Percentiles rank a stretch among this genome's conserved stretches.
phyloP scores from a whole-genome alignment of 1,140 invertebrate genomes.

The Caenorhabditis remanei region DNA sequence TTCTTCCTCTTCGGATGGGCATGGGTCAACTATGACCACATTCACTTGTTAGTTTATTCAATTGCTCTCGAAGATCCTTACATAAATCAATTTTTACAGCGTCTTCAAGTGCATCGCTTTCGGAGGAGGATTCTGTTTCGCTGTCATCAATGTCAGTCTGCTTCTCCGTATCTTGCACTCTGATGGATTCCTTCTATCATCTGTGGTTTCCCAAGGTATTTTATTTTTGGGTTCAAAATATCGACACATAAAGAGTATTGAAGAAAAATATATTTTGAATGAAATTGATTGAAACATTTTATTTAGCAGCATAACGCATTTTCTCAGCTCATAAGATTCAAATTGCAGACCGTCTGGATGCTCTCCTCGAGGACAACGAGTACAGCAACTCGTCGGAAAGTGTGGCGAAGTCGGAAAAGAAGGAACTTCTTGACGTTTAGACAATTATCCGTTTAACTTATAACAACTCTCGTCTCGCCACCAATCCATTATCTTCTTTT shows the following conservation, averaged over 20 bases:
- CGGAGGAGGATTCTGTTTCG: slow-evolving; percentile 60
- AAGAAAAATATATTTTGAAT: background rate
- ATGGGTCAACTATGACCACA: slow-evolving; percentile 61
- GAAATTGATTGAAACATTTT: no score
- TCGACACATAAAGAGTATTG: background rate
- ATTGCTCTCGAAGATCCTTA: no score
- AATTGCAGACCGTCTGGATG: slow-evolving; percentile 34
- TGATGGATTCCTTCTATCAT: slow-evolving; percentile 46
- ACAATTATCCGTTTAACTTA: background rate
- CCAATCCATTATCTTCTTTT: background rate
- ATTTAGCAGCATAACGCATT: background rate
- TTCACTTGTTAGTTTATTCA: slow-evolving; percentile 56
- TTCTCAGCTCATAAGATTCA: slow-evolving; percentile 35
- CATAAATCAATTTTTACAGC: slow-evolving; percentile 9
- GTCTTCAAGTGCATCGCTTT: slow-evolving; percentile 60
- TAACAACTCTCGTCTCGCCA: background rate
- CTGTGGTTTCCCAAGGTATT: slow-evolving; percentile 32
- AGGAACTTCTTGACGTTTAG: slow-evolving; percentile 50
- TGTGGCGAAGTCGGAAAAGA: slow-evolving; percentile 36
- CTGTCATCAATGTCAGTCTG: slow-evolving; percentile 60
- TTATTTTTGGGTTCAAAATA: background rate
- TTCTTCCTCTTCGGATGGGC: slow-evolving; percentile 61
- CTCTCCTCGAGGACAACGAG: slow-evolving; percentile 57
- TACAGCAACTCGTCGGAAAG: slow-evolving; percentile 51
- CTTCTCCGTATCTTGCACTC: slow-evolving; percentile 59